These are phyloP conservation scores for Calypte anna DNA, from an alignment of 2,113 vertebrate species.

Conservation along the genomic window DNA sequence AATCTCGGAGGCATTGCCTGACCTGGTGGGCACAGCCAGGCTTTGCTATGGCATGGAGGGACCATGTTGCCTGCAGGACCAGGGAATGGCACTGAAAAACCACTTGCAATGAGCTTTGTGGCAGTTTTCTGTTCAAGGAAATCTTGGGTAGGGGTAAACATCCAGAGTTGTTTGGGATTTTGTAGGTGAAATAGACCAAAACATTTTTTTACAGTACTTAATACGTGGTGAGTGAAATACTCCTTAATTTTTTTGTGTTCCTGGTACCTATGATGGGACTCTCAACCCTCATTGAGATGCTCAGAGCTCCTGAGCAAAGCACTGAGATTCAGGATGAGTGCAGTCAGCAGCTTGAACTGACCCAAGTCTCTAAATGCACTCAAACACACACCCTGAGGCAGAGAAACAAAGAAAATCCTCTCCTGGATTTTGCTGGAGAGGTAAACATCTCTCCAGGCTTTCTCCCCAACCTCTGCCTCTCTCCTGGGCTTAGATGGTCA, in stretches of 20 bases:
- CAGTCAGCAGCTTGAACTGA: background rate
- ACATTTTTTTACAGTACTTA: background rate
- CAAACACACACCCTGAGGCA: background rate
- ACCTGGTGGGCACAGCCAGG: background rate
- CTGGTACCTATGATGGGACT: fast-evolving
- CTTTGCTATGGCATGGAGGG: background rate
- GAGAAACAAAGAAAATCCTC: background rate
- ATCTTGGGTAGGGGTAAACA: background rate
- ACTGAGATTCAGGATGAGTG: background rate
- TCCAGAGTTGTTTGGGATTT: no score
- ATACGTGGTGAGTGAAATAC: fast-evolving
- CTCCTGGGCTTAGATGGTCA: background rate
- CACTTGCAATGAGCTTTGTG: fast-evolving
- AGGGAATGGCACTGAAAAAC: fast-evolving
- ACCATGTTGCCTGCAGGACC: background rate
- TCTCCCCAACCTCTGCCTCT: background rate
- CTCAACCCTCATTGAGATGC: background rate
- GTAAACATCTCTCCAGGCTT: background rate
- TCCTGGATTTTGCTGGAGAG: background rate
- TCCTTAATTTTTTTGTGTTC: background rate
- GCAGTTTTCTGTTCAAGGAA: background rate
- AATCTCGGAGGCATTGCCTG: background rate
- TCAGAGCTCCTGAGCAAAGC: no score
- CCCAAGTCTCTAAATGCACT: background rate
- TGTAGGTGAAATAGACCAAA: background rate